Base-by-base conservation (phyloP, 2,888 invertebrate species). In the Cosmorhoe ocellata region DNA sequence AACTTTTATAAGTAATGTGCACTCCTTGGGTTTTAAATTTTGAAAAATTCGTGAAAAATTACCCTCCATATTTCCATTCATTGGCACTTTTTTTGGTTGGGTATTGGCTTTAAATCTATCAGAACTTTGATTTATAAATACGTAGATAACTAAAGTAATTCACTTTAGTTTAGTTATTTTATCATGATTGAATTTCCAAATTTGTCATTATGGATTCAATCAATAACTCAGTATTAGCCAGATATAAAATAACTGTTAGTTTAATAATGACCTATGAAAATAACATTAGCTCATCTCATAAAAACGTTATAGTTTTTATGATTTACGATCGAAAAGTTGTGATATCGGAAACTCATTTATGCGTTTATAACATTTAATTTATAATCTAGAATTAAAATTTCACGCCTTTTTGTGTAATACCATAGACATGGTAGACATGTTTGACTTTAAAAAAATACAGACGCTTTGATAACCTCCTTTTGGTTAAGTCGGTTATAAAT, bases 281-380 rank as follows among this genome's bases (percentile, higher is more conserved):
- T 47, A 44, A 30, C 30, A 48, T 52, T 48, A 41, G 39, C 33
- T 30, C 31, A 46, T 39, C 39, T 32, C 47, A 49, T 44, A 50
- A 52, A 46, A 50, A 37, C 50, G 40, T 50, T 46, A 52, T 46
- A 38, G 34, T 30, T 44, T 41, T 47, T 52, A 57, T 57, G 56
- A 57, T 53, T 57, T 44, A 52, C 37, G 50, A 40, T 36, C 26
- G 22, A 53, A 37, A 44, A 24, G 33, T 38, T 53, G 36, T 48
- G 47, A 44, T 52, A 53, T 48, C 22, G 41, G 38, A 51, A 51
- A 51, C 42, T 53, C 53, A 56, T 59, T 43, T 54, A 38, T 39
- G 47, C 47, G 36, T 53, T 30, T 18, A 18, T 3, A 18, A 3
- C 18, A 4, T n/a, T n/a, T 51, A 43, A 39, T 44, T 32, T 36